phyloP scores from a whole-genome alignment of 2,113 vertebrate species.

The Grus americana region DNA sequence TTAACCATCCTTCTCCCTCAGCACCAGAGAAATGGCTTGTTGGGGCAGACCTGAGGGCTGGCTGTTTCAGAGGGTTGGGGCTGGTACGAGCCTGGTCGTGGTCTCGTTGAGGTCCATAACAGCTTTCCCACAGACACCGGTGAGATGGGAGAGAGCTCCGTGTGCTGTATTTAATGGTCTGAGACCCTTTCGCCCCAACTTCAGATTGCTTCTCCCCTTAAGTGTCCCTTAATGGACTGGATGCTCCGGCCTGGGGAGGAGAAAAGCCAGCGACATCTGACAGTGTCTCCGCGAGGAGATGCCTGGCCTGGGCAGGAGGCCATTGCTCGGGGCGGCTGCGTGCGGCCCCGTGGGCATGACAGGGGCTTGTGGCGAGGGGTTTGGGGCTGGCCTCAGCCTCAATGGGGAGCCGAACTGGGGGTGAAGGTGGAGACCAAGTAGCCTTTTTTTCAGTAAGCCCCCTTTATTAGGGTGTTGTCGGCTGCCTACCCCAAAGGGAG shows the following conservation, averaged over 20 bases:
- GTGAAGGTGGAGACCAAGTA: rapidly evolving
- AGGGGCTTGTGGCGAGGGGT: rapidly evolving
- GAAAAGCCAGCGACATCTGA: too few relatives aligned
- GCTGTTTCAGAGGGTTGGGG: rapidly evolving
- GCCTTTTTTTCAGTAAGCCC: not conserved
- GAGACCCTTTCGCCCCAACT: not conserved
- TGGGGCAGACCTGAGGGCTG: not conserved
- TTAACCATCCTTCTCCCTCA: not conserved
- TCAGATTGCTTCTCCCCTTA: not conserved
- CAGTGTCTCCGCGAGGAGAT: rapidly evolving
- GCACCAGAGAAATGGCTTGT: not conserved
- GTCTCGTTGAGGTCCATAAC: not conserved
- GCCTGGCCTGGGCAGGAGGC: not conserved
- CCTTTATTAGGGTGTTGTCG: not conserved
- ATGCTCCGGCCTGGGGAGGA: not conserved
- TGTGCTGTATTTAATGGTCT: not conserved
- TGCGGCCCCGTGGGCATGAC: rapidly evolving
- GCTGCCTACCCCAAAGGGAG: not conserved
- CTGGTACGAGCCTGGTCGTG: rapidly evolving
- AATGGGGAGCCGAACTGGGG: not conserved
- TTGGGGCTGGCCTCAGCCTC: rapidly evolving
- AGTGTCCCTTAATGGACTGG: not conserved
- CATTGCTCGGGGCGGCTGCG: rapidly evolving
- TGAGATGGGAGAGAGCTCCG: not conserved
- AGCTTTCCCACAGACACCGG: not conserved